Evolutionary conservation across 2,888 invertebrate genomes (phyloP).

Genomic region (Thymelicus lineola): DNA sequence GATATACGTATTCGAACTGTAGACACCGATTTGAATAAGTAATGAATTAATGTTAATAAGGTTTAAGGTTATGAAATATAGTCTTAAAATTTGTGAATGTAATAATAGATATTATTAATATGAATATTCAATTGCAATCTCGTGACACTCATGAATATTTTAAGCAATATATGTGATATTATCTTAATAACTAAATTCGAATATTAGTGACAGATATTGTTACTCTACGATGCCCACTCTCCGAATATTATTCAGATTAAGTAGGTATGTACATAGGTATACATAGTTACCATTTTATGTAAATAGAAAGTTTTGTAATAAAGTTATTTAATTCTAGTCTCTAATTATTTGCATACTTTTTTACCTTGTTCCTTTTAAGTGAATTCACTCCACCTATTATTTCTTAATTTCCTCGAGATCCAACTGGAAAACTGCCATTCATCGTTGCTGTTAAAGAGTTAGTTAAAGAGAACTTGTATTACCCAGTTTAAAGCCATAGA

Average conservation of each 20-base stretch:
- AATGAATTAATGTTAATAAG: not conserved
- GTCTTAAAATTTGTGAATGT: slow-evolving; percentile 3
- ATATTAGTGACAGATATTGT: slow-evolving; percentile 5
- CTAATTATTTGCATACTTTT: slow-evolving; percentile 45
- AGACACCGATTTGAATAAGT: slow-evolving; percentile 7
- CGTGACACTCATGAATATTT: slow-evolving; percentile 10
- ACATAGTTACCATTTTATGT: slow-evolving; percentile 34
- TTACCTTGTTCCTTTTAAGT: not conserved
- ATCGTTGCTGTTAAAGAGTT: no score
- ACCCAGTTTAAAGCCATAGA: no score
- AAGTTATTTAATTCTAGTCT: slow-evolving; percentile 51
- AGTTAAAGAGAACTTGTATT: no score
- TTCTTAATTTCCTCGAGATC: no score
- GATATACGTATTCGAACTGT: slow-evolving; percentile 6
- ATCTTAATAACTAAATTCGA: slow-evolving; percentile 17
- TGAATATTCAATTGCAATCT: slow-evolving; percentile 7
- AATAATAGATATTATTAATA: slow-evolving; percentile 5
- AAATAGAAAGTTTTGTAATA: slow-evolving; percentile 43
- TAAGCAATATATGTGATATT: slow-evolving; percentile 31
- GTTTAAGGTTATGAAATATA: slow-evolving; percentile 9
- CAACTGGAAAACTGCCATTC: no score
- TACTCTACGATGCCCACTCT: slow-evolving; percentile 14
- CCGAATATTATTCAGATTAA: slow-evolving; percentile 12
- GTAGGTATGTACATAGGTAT: slow-evolving; percentile 23
- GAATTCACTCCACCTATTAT: no score